Evolutionary conservation across 2,113 vertebrate species (phyloP).

Genomic region (Recurvirostra avosetta): DNA sequence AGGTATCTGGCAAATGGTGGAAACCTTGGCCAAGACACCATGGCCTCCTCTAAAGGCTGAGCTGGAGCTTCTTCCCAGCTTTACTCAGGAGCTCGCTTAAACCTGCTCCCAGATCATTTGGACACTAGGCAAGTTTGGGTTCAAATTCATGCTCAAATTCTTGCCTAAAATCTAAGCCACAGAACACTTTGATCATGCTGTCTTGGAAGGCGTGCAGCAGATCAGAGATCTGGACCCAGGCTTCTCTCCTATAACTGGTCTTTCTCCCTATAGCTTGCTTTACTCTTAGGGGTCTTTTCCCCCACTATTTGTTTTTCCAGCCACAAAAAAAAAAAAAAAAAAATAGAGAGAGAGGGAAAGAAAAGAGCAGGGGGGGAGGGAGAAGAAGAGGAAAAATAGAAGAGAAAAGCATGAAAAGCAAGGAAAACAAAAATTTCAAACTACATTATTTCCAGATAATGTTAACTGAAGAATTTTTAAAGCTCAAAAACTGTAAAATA

Average conservation of each 20-base stretch:
- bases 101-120: not conserved
- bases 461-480: not conserved
- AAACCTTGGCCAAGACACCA: not conserved
- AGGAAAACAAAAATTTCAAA: not conserved
- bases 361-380: not conserved
- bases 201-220: not conserved
- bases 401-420: not conserved
- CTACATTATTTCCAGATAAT: not conserved
- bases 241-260: not conserved
- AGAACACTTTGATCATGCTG: not conserved
- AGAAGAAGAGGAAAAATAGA: not conserved
- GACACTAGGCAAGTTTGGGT: not conserved
- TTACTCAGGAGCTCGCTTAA: not conserved
- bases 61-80: not conserved
- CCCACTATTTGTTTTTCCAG: not conserved
- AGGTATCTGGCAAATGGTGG: not conserved
- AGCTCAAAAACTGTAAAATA: not conserved
- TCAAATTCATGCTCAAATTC: not conserved
- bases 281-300: not conserved
- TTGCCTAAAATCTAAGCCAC: not conserved
- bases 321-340: no score
- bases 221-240: not conserved
- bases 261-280: not conserved
- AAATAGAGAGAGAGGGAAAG: not conserved
- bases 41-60: not conserved